Evolutionary conservation across 2,113 vertebrate genomes (phyloP), one percentile per base, ranked within the genome.

Genomic region (Ammospiza nelsoni): DNA sequence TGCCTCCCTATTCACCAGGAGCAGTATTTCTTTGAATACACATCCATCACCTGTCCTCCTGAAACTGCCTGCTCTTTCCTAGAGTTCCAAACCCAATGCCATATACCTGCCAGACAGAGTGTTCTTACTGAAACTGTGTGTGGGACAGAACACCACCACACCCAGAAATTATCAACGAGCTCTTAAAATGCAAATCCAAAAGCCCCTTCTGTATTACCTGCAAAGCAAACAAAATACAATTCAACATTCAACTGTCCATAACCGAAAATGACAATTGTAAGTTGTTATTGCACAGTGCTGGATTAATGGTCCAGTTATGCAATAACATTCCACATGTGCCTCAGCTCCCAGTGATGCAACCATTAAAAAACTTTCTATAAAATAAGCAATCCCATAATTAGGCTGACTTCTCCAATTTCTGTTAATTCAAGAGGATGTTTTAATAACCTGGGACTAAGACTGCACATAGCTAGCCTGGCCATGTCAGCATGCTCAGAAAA

Each of bases 141-240:
- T 31, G n/a, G n/a, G 74, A 74, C 14, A 57, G 37, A 49, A 69
- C 37, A 76, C 6, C 15, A 24, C 17, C 20, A 65, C 51, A 57
- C 6, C 66, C 18, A 74, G 77, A 48, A 35, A 25, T 18, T 35
- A 37, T 12, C 46, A 84, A 37, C 57, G 51, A 37, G 33, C 14
- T 83, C 48, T 80, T 82, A 68, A 94, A 91, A 75, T 51, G 49
- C 16, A 92, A 91, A 90, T 94, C 22, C 25, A 84, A 69, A 91
- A 67, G 14, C 20, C 75, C 49, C 5, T 79, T 94, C 69, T 51
- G 11, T 71, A 57, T 83, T 86, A 80, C 58, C 51, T 87, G 46
- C 54, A 58, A 11, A 78, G 48, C 13, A 84, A 83, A 51, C 8
- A 46, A 87, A 83, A 24, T 58, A 13, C 28, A 84, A 77, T 31